Base-by-base conservation (phyloP, 2,888 invertebrate genomes). In the Leptopterna dolabrata region DNA sequence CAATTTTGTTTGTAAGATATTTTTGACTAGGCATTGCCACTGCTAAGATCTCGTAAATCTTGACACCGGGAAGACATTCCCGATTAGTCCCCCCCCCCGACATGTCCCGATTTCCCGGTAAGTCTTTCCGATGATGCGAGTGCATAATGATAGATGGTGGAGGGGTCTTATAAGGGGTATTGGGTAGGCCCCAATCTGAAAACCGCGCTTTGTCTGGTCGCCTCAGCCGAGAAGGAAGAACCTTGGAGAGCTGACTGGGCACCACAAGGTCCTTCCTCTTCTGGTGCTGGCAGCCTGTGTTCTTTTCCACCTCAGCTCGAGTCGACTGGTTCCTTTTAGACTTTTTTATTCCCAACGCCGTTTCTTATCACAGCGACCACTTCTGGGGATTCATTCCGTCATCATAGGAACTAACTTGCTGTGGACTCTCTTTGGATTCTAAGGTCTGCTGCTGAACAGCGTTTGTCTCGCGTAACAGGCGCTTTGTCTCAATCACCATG, bases 241-340 rank as follows among this genome's bases (percentile, higher is more conserved):
- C 73, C 73, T 73, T 73, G 73, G 73, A 36, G 73, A 36, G 41
- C 41, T 73, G 36, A 41, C 36, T 41, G 9, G 73, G 36, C 73
- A 73, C 73, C 73, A 19, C 73, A 73, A 73, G 73, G 73, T 73
- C 73, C 73, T 73, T 73, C 73, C 73, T 73, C 73, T 73, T 73
- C 73, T 73, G 73, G 73, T 41, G 30, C 73, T 16, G 30, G 27
- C 73, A 13, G 36, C 73, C 29, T 29, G 36, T 36, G 63, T 63
- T 63, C 63, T 19, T 19, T 63, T 63, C 24, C 13, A 24, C 63
- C 63, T 63, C 63, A 63, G 24, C 63, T 63, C 24, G 63, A 63
- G 63, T 63, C 63, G 24, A 24, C 63, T 24, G 63, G 24, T 19
- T 24, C 63, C 16, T 19, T 51, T 16, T 19, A 51, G n/a, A 51